Evolutionary conservation across 2,113 vertebrate species (phyloP), one percentile per base, ranked within the genome.

Genomic region (Lophochroa leadbeateri): DNA sequence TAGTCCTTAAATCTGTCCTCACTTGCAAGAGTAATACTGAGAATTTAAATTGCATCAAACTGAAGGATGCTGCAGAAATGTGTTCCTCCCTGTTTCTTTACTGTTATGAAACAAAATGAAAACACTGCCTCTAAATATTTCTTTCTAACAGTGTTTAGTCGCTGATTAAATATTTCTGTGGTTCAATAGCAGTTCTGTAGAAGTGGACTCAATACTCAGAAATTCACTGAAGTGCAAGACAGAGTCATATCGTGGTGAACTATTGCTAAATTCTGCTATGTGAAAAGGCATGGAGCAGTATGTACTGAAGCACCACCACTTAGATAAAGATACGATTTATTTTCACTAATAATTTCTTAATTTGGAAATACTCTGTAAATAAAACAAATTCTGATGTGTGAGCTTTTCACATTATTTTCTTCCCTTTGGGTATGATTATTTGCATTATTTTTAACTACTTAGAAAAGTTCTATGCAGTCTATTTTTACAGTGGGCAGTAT

Each of bases 101-200:
- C 75, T 88, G 74, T 67, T 93, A 16, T 80, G 57, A 47, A 86
- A 87, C 37, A 96, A 94, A 96, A 88, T 91, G 69, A 77, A 93
- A 97, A 78, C 58, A 41, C 86, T 88, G 53, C 16, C 43, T 97
- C 64, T 87, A 90, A 94, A 75, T 94, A 83, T 61, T 90, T 94
- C 49, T 95, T 93, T 80, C 80, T 86, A 88, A 76, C 50, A 82
- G 31, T 94, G 64, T 96, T 96, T 88, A 90, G 87, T 55, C 70
- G 67, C 61, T 97, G 90, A 94, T 94, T 95, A 97, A 96, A 95
- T 95, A 96, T 97, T 96, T 97, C 90, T 21, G 13, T 93, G 90
- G 49, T 90, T 92, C 96, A 84, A 24, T 28, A 78, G 19, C 24
- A 86, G 60, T 31, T 88, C 60, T 97, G 46, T 63, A 86, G 87